Conservation (phyloP, 2,797 vertebrate genomes). For the Pteronotus mesoamericanus region DNA sequence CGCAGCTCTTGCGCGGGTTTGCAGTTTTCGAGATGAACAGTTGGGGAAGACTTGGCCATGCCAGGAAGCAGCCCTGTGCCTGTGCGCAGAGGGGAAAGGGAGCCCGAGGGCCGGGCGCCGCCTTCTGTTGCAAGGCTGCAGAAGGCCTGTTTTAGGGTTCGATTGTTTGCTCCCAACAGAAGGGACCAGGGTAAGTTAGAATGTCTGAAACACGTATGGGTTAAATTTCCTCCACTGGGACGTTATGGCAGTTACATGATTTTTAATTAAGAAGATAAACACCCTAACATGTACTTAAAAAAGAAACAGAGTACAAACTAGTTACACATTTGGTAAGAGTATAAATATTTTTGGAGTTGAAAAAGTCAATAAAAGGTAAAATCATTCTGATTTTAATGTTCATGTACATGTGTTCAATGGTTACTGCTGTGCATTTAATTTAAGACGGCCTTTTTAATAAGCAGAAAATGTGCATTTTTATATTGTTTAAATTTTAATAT, state of each 20-base stretch:
- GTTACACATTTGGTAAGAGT: background rate
- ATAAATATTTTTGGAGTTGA: conserved; percentile 66
- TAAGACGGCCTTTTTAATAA: conserved; percentile 74
- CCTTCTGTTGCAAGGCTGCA: background rate
- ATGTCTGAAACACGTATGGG: conserved; percentile 32
- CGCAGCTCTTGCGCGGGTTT: background rate
- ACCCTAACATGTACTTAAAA: conserved; percentile 44
- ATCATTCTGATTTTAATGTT: conserved; percentile 69
- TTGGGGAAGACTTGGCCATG: background rate
- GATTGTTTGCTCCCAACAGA: background rate
- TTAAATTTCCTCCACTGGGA: conserved; percentile 49
- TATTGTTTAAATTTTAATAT: conserved; percentile 79
- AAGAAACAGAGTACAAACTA: conserved; percentile 49
- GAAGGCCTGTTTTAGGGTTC: background rate
- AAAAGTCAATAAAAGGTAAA: conserved; percentile 75
- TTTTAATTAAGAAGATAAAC: conserved; percentile 62
- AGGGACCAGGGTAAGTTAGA: background rate
- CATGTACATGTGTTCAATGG: conserved; percentile 65
- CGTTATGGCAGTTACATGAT: conserved; percentile 13
- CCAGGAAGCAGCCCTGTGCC: background rate
- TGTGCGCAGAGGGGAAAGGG: background rate
- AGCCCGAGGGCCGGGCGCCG: background rate
- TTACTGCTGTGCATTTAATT: conserved; percentile 73
- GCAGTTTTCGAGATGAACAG: background rate
- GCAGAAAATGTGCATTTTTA: conserved; percentile 77